Evolutionary conservation across 2,888 invertebrate species (phyloP).

Genomic region (Blomia tropicalis): DNA sequence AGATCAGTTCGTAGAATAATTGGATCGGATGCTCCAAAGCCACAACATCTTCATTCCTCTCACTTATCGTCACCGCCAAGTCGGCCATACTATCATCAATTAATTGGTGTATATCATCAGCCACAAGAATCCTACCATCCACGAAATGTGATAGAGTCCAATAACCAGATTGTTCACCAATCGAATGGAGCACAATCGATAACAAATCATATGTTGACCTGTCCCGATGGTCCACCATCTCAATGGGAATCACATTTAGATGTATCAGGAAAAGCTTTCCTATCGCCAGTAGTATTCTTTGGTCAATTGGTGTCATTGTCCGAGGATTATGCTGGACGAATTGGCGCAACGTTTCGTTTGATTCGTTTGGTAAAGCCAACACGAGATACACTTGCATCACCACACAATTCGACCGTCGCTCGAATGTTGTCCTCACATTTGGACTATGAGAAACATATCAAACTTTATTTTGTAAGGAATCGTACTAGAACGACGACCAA

Average conservation of each 20-base stretch:
- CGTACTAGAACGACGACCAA: not conserved
- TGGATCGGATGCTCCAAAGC: not conserved
- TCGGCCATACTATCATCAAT: not conserved
- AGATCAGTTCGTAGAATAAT: not conserved
- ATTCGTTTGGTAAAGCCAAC: constrained; percentile 20
- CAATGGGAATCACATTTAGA: constrained; percentile 25
- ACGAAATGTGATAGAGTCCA: too few species aligned
- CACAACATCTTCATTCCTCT: too few species aligned
- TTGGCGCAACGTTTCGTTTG: constrained; percentile 26
- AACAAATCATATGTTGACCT: not conserved
- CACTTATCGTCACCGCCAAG: too few species aligned
- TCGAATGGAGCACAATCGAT: too few species aligned
- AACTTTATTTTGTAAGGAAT: constrained; percentile 23
- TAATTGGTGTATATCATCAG: not conserved
- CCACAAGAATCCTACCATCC: not conserved
- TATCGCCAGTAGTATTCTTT: constrained; percentile 25
- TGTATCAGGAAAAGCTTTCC: constrained; percentile 25
- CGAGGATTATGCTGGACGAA: constrained; percentile 25
- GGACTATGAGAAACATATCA: constrained; percentile 17
- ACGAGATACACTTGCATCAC: not conserved
- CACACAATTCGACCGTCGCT: not conserved
- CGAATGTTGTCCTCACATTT: constrained; percentile 11
- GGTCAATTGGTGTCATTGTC: constrained; percentile 25
- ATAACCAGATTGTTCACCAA: too few species aligned
- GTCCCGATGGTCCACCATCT: constrained; percentile 25